Conservation (phyloP, 2,888 invertebrate species). For the Microdon myrmicae region DNA sequence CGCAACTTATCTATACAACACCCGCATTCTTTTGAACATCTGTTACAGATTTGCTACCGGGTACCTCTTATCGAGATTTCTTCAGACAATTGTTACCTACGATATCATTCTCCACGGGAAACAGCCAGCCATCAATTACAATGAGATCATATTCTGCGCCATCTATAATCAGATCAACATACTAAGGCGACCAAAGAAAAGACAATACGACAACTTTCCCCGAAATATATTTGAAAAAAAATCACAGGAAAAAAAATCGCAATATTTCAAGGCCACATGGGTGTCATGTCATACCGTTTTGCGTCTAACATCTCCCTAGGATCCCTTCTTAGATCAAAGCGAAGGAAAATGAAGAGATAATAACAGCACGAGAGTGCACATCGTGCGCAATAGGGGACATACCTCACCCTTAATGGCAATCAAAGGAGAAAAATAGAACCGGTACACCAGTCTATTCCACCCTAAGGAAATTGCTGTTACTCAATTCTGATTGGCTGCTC, state of each 20-base stretch:
- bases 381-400: constrained; percentile 5
- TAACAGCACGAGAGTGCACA: constrained; percentile 23
- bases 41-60: constrained; percentile 29
- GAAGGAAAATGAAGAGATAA: constrained; percentile 28
- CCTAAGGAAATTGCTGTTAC: constrained; percentile 5
- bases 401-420: constrained; percentile 24
- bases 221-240: constrained; percentile 3
- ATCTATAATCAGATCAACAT: constrained; percentile 17
- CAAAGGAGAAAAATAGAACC: constrained; percentile 6
- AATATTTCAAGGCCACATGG: constrained; percentile 23
- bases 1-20: too few relatives aligned
- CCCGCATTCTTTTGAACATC: too few relatives aligned
- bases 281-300: not conserved
- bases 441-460: constrained; percentile 19
- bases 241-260: constrained; percentile 11
- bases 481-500: constrained; percentile 17
- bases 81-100: too few relatives aligned
- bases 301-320: constrained; percentile 5
- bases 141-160: constrained; percentile 2
- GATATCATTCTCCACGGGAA: too few relatives aligned
- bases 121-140: too few relatives aligned
- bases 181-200: constrained; percentile 1
- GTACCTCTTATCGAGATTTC: too few relatives aligned
- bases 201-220: constrained; percentile 2
- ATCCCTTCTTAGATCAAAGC: constrained; percentile 20